Evolutionary conservation across 2,797 vertebrate species (phyloP).

Genomic region (Acrossocheilus wenchowensis): DNA sequence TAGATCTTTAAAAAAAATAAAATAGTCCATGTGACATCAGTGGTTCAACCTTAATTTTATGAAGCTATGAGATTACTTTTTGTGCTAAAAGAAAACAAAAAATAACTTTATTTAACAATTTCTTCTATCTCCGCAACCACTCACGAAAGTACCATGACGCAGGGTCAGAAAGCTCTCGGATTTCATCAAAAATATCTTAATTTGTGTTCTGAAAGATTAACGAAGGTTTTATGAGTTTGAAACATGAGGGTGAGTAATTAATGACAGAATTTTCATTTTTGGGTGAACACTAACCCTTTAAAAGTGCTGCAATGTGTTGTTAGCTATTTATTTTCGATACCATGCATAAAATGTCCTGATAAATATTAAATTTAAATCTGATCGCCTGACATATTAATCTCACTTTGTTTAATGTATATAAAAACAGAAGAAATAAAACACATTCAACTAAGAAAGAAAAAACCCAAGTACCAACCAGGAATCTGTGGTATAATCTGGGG

Average conservation of each 20-base stretch:
- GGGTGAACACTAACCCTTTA: background rate
- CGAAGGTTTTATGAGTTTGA: background rate
- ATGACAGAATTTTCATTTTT: background rate
- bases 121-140: background rate
- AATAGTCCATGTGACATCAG: background rate
- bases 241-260: background rate
- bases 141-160: background rate
- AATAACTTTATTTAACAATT: background rate
- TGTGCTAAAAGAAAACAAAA: background rate
- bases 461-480: constrained; percentile 63
- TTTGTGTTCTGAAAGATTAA: background rate
- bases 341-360: background rate
- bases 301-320: background rate
- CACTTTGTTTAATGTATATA: background rate
- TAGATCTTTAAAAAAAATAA: background rate
- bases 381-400: background rate
- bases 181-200: background rate
- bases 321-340: background rate
- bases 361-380: background rate
- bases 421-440: background rate
- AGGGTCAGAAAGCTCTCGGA: background rate
- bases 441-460: background rate
- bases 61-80: background rate
- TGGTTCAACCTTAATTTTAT: background rate
- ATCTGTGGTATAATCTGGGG: constrained; percentile 87